Evolutionary conservation across 2,113 vertebrate genomes (phyloP), one percentile per base, ranked within the genome.

Genomic region (Chroicocephalus ridibundus): DNA sequence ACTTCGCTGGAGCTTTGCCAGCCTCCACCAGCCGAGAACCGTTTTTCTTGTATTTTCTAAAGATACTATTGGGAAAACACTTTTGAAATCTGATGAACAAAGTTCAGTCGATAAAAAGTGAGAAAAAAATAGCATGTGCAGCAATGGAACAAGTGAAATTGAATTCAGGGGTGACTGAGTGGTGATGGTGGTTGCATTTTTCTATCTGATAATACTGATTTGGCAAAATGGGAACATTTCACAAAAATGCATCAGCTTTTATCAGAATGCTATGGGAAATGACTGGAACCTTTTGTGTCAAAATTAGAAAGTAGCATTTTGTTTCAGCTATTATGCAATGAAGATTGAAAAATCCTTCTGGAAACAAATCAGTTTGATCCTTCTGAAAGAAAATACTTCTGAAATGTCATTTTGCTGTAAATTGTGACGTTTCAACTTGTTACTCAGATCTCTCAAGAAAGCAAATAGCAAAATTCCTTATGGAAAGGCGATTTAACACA

Each of bases 31-130:
- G 89, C 84, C 58, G 3, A 93, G 89, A 94, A 96, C 84, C 70
- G 80, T 91, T 94, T 62, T 93, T 88, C 70, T 62, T 77, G 66
- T 58, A 15, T 77, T 96, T 95, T 95, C 66, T 93, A 88, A 96
- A 95, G 91, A 83, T 77, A 34, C 84, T 88, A 85, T 83, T 91
- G 91, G 96, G 91, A 96, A 95, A 96, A 93, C 82, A 95, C 71
- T 95, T 95, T 58, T 91, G 90, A 86, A 94, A 97, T 95, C 71
- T 4, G 11, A 71, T 81, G 66, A 87, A 72, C 84, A 95, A 93
- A 94, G 75, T 93, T 87, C 82, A 81, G 75, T 95, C 44, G 2
- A 94, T 90, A 90, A 94, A 95, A 88, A 88, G n/a, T 42, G 65
- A 44, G 44, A 27, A 13, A 61, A 86, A 90, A 86, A 65, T 38